These are phyloP conservation scores for Eudasyphora cyanicolor DNA, from an alignment of 2,888 invertebrate genomes.

Conservation along the genomic window DNA sequence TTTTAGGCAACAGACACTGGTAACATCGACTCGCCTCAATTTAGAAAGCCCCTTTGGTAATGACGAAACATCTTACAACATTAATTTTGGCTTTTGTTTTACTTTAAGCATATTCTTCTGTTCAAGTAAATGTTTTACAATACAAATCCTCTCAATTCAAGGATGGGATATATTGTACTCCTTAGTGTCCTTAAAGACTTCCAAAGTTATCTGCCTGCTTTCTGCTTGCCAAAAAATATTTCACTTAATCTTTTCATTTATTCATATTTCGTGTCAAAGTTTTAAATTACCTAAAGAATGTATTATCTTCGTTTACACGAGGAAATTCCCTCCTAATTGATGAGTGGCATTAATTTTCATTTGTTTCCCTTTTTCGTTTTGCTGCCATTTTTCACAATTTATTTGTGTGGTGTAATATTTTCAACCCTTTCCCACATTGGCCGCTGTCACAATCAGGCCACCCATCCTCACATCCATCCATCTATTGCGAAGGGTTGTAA, in stretches of 20 bases:
- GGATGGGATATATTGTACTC: no score
- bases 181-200: no score
- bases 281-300: background rate
- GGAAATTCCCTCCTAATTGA: conserved; percentile 34
- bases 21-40: no score
- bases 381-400: background rate
- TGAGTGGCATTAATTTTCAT: conserved; percentile 41
- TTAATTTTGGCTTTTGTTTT: background rate
- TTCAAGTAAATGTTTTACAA: no score
- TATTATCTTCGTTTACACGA: background rate
- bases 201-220: no score
- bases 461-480: background rate
- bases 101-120: no score
- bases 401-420: conserved; percentile 3
- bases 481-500: background rate
- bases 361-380: background rate
- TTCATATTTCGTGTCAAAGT: background rate
- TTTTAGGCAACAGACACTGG: no score
- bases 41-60: no score
- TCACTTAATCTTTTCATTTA: background rate
- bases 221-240: no score
- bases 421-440: conserved; percentile 41
- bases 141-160: no score
- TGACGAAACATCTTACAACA: background rate
- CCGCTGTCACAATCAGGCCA: background rate